Conservation (phyloP, 2,797 vertebrate species). For the Loris lydekkerianus region DNA sequence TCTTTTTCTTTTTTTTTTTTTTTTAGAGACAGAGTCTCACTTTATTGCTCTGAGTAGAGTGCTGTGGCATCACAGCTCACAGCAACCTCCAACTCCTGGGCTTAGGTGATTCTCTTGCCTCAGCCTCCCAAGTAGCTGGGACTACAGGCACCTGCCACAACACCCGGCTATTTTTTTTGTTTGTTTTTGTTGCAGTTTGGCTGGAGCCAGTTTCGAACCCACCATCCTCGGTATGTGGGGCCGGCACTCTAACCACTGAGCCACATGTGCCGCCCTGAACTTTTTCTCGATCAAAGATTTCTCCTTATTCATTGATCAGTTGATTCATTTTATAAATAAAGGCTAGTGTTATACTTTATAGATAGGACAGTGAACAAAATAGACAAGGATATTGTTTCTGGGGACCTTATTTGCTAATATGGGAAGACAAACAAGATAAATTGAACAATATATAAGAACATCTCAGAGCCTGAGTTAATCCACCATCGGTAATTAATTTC, state of each 20-base stretch:
- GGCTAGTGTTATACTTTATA: neutral
- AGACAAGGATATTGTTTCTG: neutral
- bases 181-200: too few species aligned
- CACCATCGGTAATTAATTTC: conserved; percentile 25
- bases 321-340: conserved; percentile 11
- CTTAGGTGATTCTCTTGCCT: too few species aligned
- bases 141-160: too few species aligned
- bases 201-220: too few species aligned
- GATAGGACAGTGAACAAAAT: neutral
- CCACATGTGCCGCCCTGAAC: neutral
- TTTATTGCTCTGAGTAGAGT: too few species aligned
- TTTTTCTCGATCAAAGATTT: conserved; percentile 34
- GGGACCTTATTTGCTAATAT: neutral
- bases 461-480: neutral
- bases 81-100: too few species aligned
- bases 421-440: neutral
- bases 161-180: too few species aligned
- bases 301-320: neutral
- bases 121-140: too few species aligned
- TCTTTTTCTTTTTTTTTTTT: neutral
- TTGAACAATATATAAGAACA: neutral
- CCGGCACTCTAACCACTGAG: too few species aligned
- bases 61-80: too few species aligned
- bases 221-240: too few species aligned
- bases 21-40: too few species aligned